Conservation (phyloP, 92 coral and sea anemone species). For the Epizoanthus illoricatus region DNA sequence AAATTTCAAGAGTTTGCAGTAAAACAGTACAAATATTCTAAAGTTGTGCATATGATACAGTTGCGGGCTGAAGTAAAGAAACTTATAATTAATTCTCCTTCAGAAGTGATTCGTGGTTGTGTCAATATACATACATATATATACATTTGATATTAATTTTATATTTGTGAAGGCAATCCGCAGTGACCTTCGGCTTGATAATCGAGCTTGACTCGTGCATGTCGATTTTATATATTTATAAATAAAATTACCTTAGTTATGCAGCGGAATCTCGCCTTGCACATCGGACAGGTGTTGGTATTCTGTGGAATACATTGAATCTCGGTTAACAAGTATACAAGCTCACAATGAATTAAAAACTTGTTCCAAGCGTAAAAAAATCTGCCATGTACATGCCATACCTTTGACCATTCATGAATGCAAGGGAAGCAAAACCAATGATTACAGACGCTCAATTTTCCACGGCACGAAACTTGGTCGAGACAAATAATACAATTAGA, state of each 20-base stretch:
- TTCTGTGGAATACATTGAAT: slow-evolving; percentile 61
- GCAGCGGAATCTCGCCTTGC: slow-evolving; percentile 94
- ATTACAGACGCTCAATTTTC: slow-evolving; percentile 86
- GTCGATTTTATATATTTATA: too few species aligned
- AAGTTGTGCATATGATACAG: too few species aligned
- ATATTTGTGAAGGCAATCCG: too few species aligned
- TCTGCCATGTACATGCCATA: slow-evolving; percentile 6
- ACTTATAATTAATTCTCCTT: too few species aligned
- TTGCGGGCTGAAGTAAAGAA: too few species aligned
- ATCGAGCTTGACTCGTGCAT: too few species aligned
- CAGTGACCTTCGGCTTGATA: too few species aligned
- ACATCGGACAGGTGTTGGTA: slow-evolving; percentile 96
- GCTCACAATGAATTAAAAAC: background rate
- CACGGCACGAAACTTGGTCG: slow-evolving; percentile 88
- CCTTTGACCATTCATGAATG: slow-evolving; percentile 98
- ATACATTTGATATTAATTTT: too few species aligned
- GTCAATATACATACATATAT: too few species aligned
- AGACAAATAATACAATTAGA: slow-evolving; percentile 86
- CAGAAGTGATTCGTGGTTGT: too few species aligned
- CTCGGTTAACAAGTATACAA: slow-evolving; percentile 4
- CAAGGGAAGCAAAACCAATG: slow-evolving; percentile 99
- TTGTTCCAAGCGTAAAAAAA: slow-evolving; percentile 1
- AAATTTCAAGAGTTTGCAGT: background rate
- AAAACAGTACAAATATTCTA: too few species aligned
- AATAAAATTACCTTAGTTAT: slow-evolving; percentile 83